Evolutionary conservation across 2,113 vertebrate species (phyloP).

Genomic region (Chamaea fasciata): DNA sequence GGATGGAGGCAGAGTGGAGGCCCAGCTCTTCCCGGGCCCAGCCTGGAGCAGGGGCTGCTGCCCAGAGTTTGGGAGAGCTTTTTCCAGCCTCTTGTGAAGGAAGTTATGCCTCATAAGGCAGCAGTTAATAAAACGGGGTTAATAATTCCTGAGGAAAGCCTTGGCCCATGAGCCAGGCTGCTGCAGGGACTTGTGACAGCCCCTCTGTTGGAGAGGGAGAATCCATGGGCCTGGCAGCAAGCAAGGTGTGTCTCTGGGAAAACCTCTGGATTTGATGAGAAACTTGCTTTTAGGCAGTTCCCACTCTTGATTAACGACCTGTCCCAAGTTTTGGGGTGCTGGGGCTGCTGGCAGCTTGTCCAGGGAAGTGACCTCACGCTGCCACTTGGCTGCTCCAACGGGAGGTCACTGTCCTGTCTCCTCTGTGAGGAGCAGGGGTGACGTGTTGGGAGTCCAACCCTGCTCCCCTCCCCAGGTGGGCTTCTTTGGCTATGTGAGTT

Average conservation of each 20-base stretch:
- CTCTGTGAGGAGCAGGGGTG: neutral
- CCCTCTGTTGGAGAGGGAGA: neutral
- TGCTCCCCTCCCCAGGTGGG: slow-evolving; percentile 80
- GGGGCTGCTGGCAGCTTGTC: neutral
- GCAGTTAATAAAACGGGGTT: neutral
- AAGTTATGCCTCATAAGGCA: neutral
- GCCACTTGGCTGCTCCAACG: neutral
- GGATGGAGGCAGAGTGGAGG: neutral
- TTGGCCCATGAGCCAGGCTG: neutral
- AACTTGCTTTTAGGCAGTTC: neutral
- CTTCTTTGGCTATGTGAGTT: slow-evolving; percentile 97
- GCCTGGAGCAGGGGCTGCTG: neutral
- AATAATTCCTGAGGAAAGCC: neutral
- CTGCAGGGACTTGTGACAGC: neutral
- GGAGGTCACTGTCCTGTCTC: neutral
- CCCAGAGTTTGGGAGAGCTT: neutral
- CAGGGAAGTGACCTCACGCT: fast-evolving
- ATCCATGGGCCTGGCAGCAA: neutral
- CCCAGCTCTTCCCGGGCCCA: neutral
- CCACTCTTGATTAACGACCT: fast-evolving
- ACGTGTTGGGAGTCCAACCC: neutral
- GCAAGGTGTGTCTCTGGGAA: neutral
- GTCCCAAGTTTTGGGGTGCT: neutral
- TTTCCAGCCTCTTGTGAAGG: neutral
- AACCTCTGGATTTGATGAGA: neutral